Conservation (phyloP, 2,797 vertebrate species). For the Sebastes kiyomatsui region DNA sequence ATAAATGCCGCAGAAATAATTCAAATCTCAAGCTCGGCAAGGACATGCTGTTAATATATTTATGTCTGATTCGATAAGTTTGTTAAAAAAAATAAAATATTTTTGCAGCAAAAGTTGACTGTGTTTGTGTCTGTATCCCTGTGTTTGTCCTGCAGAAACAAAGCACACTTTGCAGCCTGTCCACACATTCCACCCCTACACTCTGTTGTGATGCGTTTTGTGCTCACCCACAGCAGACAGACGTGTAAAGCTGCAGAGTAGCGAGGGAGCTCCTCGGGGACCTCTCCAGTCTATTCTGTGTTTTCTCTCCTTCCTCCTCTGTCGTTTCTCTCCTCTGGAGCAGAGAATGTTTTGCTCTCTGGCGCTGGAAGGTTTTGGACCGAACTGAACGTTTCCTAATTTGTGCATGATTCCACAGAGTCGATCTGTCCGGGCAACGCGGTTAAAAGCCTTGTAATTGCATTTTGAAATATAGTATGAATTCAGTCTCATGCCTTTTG, state of each 20-base stretch:
- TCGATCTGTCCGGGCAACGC: background rate
- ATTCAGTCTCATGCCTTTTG: conserved; percentile 24
- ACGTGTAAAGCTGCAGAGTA: conserved; percentile 18
- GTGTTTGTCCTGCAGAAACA: conserved; percentile 16
- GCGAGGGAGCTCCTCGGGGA: conserved; percentile 29
- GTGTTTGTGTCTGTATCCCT: background rate
- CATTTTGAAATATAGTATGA: conserved; percentile 44
- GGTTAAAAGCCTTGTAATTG: conserved; percentile 52
- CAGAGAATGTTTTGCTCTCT: background rate
- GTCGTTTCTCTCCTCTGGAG: conserved; percentile 6
- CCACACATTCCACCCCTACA: background rate
- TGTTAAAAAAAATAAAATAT: conserved; percentile 6
- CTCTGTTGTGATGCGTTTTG: conserved; percentile 10
- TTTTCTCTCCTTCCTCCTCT: conserved; percentile 18
- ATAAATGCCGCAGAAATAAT: conserved; percentile 40
- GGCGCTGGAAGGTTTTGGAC: background rate
- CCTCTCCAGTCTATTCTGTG: conserved; percentile 14
- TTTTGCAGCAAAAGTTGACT: conserved; percentile 4
- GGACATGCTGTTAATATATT: conserved; percentile 25
- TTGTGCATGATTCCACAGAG: conserved; percentile 32
- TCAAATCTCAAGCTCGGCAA: conserved; percentile 21
- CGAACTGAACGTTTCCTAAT: conserved; percentile 15
- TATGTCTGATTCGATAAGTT: conserved; percentile 27
- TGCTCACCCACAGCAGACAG: conserved; percentile 19
- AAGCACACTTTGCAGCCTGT: background rate